Conservation (phyloP, 2,797 vertebrate genomes). For the Chanos chanos region DNA sequence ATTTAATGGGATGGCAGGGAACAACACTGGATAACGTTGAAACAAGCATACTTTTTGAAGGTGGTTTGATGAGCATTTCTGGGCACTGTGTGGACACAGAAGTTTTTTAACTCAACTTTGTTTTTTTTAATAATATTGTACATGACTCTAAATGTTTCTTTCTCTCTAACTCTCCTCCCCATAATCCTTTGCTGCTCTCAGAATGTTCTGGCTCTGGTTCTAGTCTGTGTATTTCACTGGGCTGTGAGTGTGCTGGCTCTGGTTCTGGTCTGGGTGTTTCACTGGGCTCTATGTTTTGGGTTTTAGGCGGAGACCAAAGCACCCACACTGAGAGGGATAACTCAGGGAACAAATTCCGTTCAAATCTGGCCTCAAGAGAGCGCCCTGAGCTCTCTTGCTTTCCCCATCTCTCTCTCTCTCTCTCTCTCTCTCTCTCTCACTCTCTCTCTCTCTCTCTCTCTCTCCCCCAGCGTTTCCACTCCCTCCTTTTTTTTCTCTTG, state of each 20-base stretch:
- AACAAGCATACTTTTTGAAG: too few species aligned
- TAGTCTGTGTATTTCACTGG: too few species aligned
- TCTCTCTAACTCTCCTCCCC: conserved; percentile 63
- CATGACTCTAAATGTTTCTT: too few species aligned
- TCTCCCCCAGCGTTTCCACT: too few species aligned
- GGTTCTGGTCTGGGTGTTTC: conserved; percentile 36
- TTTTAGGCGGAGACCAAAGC: conserved; percentile 36
- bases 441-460: background rate
- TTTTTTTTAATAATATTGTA: too few species aligned
- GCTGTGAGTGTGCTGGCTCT: conserved; percentile 74
- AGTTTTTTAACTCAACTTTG: too few species aligned
- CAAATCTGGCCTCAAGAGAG: too few species aligned
- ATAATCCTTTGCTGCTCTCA: conserved; percentile 77
- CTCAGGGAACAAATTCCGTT: conserved; percentile 49
- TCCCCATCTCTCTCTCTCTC: conserved; percentile 7
- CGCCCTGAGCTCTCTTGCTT: background rate
- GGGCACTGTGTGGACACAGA: too few species aligned
- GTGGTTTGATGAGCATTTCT: too few species aligned
- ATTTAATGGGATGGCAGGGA: too few species aligned
- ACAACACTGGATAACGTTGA: too few species aligned
- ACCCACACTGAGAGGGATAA: too few species aligned
- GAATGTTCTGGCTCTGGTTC: conserved; percentile 68
- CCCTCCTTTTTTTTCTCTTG: background rate
- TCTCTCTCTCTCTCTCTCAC: background rate
- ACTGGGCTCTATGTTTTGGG: conserved; percentile 38